Evolutionary conservation across 2,888 invertebrate genomes (phyloP).

Genomic region (Orchestes rusci): DNA sequence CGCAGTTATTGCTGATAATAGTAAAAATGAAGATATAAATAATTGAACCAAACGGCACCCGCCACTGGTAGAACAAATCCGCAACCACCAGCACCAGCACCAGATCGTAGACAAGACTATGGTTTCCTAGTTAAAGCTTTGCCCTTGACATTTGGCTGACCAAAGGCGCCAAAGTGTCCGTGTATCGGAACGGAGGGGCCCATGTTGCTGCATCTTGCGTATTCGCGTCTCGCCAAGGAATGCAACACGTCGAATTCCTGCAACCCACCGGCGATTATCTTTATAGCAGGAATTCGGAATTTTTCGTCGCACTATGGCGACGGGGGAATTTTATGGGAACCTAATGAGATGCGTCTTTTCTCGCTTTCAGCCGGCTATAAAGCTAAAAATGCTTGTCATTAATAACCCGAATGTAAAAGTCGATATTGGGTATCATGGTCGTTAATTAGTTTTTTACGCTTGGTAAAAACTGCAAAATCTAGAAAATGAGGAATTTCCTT

Average conservation of each 20-base stretch:
- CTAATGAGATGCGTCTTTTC: conserved; percentile 2
- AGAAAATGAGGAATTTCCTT: too few species aligned
- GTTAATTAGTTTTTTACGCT: too few species aligned
- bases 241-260: conserved; percentile 16
- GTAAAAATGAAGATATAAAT: too few species aligned
- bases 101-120: conserved; percentile 18
- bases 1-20: too few species aligned
- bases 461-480: too few species aligned
- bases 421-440: too few species aligned
- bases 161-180: conserved; percentile 16
- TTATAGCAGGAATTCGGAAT: conserved; percentile 16
- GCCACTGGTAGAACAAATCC: too few species aligned
- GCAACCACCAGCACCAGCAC: too few species aligned
- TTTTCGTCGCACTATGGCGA: conserved; percentile 11
- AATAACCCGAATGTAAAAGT: too few species aligned
- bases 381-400: too few species aligned
- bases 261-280: conserved; percentile 18
- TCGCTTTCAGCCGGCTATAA: not conserved
- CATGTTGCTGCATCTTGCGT: conserved; percentile 17
- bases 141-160: conserved; percentile 22
- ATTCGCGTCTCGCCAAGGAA: conserved; percentile 16
- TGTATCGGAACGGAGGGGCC: conserved; percentile 11
- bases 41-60: too few species aligned
- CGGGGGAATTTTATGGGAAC: conserved; percentile 1
- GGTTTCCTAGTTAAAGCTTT: conserved; percentile 12